phyloP scores from a whole-genome alignment of 2,797 vertebrate species.

The Hydrophis major region DNA sequence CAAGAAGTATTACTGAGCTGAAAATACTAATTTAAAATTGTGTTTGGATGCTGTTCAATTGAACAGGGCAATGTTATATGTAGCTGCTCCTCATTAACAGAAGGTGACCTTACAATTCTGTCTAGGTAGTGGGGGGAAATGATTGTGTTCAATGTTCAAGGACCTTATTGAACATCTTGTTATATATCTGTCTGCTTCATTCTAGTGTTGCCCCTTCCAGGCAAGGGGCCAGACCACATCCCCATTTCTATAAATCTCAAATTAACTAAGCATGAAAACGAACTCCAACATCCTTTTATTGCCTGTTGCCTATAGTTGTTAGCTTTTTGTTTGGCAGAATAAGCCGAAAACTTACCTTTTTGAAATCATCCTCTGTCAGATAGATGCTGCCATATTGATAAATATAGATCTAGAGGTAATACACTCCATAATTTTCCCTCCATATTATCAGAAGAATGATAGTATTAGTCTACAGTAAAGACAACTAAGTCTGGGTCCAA shows the following conservation, averaged over 20 bases:
- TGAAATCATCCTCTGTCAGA: neutral
- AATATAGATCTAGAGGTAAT: neutral
- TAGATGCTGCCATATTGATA: neutral
- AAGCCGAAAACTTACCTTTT: neutral
- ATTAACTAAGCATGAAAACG: conserved; percentile 19
- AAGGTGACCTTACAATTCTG: conserved; percentile 24
- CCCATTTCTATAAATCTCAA: conserved; percentile 17
- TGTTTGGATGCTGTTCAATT: neutral
- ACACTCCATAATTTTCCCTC: neutral
- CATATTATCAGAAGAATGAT: neutral
- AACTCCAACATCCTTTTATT: neutral
- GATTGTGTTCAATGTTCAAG: conserved; percentile 14
- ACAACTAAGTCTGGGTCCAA: neutral
- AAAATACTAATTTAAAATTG: conserved; percentile 27
- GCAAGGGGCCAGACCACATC: conserved; percentile 23
- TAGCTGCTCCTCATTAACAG: conserved; percentile 16
- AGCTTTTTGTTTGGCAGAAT: neutral
- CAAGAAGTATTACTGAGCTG: conserved; percentile 1
- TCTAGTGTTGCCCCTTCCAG: neutral
- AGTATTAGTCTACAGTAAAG: neutral
- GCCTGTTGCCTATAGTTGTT: neutral
- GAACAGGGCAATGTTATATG: conserved; percentile 19
- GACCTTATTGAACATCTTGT: conserved; percentile 4
- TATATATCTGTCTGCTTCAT: conserved; percentile 7
- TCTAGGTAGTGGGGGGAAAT: neutral